Base-by-base conservation (phyloP, 1,140 invertebrate species). In the Mylabris phalerata region DNA sequence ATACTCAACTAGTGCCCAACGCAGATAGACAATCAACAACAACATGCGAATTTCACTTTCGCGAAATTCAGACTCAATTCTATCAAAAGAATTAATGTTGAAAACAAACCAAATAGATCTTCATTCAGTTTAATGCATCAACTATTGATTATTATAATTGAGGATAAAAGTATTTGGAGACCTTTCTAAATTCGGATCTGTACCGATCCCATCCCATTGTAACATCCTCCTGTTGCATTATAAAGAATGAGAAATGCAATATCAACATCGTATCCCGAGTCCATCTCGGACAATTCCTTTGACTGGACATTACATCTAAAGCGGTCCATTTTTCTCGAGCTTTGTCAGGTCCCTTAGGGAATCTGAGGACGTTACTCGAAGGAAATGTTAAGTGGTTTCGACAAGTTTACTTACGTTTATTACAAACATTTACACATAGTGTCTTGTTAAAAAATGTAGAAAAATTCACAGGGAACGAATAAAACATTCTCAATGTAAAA, bases 191-290 rank as follows among this genome's bases (percentile, higher is more conserved):
- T 55, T 38, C 52, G 52, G 44, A 24, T 44, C 52, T 55, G 32
- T 1, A 0, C 39, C 13, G 19, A 40, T 55, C 40, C 11, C 42
- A 55, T 55, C 40, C 45, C 52, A 40, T 38, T 24, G 40, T 26
- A 24, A 55, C 43, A 55, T 55, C 68, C 69, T 69, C 64, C 67
- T 71, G 68, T 71, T 72, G 70, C 70, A 71, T 71, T 73, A 72
- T 71, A 72, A 71, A 70, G 70, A 71, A 73, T 68, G 70, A 71
- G 70, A 73, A 71, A 72, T 71, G 69, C 70, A 72, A 72, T 72
- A 72, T 72, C 70, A 72, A 72, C 70, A 73, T 71, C 68, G 66
- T 69, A 69, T 70, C 67, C 62, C 60, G 55, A 67, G 69, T 73
- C 67, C 69, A 70, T 73, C 69, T 69, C 65, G 67, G 64, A 67